Evolutionary conservation across 2,113 vertebrate species (phyloP).

Genomic region (Oceanodroma tethys): DNA sequence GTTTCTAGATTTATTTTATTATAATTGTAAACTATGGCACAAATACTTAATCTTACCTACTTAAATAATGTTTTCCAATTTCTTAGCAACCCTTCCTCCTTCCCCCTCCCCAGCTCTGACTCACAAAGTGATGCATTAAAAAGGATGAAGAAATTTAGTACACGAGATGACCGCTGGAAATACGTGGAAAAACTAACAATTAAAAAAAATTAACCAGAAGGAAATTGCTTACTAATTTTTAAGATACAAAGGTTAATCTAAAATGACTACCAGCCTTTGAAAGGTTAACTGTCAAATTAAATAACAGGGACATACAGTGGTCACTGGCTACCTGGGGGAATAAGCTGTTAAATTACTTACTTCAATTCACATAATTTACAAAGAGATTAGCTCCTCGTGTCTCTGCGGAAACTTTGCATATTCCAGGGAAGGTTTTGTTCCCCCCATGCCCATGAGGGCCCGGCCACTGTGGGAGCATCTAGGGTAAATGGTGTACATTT

Average conservation of each 20-base stretch:
- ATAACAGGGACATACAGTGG: constrained; percentile 14
- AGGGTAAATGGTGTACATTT: constrained; percentile 65
- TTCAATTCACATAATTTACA: constrained; percentile 62
- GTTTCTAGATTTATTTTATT: constrained; percentile 62
- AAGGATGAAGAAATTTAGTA: not conserved
- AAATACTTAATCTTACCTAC: constrained; percentile 58
- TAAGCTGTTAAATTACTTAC: constrained; percentile 65
- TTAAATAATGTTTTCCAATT: constrained; percentile 36
- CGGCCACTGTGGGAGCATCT: constrained; percentile 67
- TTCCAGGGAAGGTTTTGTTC: constrained; percentile 58
- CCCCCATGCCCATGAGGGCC: constrained; percentile 15
- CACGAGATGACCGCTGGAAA: not conserved
- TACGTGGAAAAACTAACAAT: not conserved
- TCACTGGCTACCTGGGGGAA: constrained; percentile 56
- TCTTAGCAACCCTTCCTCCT: not conserved
- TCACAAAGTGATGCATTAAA: not conserved
- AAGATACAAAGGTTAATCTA: constrained; percentile 43
- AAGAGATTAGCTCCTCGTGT: constrained; percentile 73
- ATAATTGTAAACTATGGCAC: constrained; percentile 49
- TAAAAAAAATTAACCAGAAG: constrained; percentile 31
- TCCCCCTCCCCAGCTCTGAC: not conserved
- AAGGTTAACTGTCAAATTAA: constrained; percentile 59
- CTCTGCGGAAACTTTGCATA: constrained; percentile 31
- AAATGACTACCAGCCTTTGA: constrained; percentile 10
- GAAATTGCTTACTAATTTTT: constrained; percentile 46